Percentiles rank a stretch among this genome's conserved stretches.
Evolutionary conservation across 2,113 vertebrate genomes (phyloP).

Genomic region (Channa maculata): DNA sequence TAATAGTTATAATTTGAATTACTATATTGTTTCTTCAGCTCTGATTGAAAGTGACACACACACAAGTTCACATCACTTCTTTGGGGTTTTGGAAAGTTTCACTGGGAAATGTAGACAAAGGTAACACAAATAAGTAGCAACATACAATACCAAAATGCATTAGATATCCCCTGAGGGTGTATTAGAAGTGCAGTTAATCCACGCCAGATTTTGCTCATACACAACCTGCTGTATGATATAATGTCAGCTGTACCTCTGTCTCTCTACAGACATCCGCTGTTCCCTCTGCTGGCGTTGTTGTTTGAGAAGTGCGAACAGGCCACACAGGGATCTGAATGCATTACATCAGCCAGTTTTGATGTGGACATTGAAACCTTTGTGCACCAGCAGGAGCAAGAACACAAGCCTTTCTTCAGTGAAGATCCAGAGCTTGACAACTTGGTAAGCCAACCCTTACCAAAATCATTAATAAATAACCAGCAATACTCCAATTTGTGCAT

Average conservation of each 20-base stretch:
- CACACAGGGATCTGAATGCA: conserved; percentile 98
- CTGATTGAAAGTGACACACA: too few species aligned
- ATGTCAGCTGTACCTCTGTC: not conserved
- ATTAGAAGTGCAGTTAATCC: not conserved
- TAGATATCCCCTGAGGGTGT: not conserved
- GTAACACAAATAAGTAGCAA: too few species aligned
- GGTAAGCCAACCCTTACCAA: conserved; percentile 76
- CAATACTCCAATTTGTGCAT: too few species aligned
- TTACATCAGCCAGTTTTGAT: conserved; percentile 98
- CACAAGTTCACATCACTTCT: too few species aligned
- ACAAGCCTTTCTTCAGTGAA: conserved; percentile 99
- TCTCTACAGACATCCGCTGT: conserved; percentile 91
- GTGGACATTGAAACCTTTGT: conserved; percentile 99
- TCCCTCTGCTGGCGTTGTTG: conserved; percentile 94
- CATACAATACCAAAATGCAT: too few species aligned
- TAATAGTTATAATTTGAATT: too few species aligned
- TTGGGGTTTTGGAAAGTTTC: too few species aligned
- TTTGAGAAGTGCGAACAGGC: conserved; percentile 99
- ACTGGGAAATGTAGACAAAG: too few species aligned
- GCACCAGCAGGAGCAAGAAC: conserved; percentile 97
- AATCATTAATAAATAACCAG: not conserved
- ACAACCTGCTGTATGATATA: not conserved
- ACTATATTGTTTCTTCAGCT: too few species aligned
- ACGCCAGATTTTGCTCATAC: not conserved
- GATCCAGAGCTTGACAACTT: conserved; percentile 98